Conservation (phyloP, 2,797 vertebrate genomes). For the Oreochromis grahami region DNA sequence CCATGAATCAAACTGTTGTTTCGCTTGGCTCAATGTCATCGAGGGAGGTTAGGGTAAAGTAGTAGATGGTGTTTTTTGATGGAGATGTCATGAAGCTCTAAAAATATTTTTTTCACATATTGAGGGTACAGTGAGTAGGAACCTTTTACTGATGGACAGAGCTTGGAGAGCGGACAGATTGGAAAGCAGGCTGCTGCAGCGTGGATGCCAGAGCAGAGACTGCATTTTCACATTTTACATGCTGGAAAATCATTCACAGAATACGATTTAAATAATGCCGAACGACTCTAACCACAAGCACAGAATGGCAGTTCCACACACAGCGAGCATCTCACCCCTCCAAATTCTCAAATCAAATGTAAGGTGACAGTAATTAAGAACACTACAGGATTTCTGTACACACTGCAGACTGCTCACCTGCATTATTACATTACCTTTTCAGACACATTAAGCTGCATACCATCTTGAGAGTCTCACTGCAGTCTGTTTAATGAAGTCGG, state of each 20-base stretch:
- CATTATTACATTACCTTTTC: conserved; percentile 10
- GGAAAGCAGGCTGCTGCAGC: conserved; percentile 31
- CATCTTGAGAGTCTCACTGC: conserved; percentile 13
- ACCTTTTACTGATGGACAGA: not conserved
- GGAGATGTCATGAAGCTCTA: not conserved
- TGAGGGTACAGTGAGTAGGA: not conserved
- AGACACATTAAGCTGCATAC: not conserved
- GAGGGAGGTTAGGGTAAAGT: not conserved
- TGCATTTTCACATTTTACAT: not conserved
- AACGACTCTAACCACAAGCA: not conserved
- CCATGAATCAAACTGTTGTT: conserved; percentile 48
- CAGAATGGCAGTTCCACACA: not conserved
- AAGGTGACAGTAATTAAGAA: conserved; percentile 3
- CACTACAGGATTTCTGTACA: not conserved
- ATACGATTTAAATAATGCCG: not conserved
- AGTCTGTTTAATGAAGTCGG: conserved; percentile 39
- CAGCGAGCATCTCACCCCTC: not conserved
- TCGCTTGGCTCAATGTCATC: conserved; percentile 24
- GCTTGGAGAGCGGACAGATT: conserved; percentile 24
- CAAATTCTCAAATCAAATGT: not conserved
- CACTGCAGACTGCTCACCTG: not conserved
- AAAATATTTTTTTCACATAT: conserved; percentile 1
- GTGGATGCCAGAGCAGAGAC: conserved; percentile 3
- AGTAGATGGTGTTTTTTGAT: not conserved
- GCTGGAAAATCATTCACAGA: not conserved